Conservation (phyloP, 1,140 invertebrate genomes). For the Theocolax elegans region DNA sequence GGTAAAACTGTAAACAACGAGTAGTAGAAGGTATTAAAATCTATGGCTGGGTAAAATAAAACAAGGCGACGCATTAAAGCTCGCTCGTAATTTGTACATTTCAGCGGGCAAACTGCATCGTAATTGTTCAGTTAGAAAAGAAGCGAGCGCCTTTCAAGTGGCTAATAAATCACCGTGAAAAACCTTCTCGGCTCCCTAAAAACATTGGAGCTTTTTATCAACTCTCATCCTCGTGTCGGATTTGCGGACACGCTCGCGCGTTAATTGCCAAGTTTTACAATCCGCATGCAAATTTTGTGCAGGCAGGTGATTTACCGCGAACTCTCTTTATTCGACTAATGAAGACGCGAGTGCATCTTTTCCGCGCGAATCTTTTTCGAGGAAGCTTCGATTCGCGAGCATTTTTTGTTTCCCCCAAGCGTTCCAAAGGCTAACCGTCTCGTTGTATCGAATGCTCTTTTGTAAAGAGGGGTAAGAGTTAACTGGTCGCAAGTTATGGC, state of each 20-base stretch:
- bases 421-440: too few species aligned
- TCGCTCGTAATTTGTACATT: slow-evolving; percentile 6
- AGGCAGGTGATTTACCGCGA: slow-evolving; percentile 58
- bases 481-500: slow-evolving; percentile 65
- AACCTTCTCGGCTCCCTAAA: not conserved
- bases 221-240: not conserved
- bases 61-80: too few species aligned
- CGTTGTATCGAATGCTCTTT: too few species aligned
- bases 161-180: slow-evolving; percentile 1
- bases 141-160: not conserved
- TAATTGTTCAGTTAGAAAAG: slow-evolving; percentile 5
- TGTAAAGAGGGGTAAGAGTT: slow-evolving; percentile 48
- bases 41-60: too few species aligned
- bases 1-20: too few species aligned
- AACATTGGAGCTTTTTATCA: not conserved
- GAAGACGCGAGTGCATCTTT: slow-evolving; percentile 57
- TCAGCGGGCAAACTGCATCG: not conserved
- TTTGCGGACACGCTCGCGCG: not conserved
- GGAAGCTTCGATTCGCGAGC: not conserved
- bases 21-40: too few species aligned
- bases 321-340: slow-evolving; percentile 63
- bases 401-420: slow-evolving; percentile 10
- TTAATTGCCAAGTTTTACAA: not conserved
- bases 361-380: slow-evolving; percentile 6
- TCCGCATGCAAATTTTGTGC: not conserved